These are phyloP conservation scores for Promerops cafer DNA, from an alignment of 2,113 vertebrate species.

Conservation along the genomic window DNA sequence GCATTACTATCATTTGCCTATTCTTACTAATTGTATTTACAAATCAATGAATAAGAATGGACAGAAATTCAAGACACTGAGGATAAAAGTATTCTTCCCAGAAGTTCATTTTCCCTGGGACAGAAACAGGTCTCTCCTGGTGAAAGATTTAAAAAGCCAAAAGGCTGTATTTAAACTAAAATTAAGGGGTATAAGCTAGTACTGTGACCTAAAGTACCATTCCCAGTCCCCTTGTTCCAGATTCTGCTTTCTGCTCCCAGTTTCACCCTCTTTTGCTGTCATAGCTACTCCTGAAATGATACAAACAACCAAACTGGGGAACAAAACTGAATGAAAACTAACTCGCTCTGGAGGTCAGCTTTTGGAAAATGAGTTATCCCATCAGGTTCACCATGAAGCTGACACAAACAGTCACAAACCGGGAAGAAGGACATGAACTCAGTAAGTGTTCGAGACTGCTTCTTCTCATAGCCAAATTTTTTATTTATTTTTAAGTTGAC, in stretches of 20 bases:
- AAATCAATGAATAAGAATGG: background rate
- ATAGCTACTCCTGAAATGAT: fast-evolving
- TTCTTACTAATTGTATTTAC: background rate
- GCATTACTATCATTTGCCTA: background rate
- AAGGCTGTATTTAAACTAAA: background rate
- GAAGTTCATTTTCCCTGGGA: background rate
- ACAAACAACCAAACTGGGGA: background rate
- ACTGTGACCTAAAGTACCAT: background rate
- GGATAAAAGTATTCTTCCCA: background rate
- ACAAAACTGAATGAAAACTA: background rate
- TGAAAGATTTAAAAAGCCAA: background rate
- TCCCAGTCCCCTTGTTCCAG: background rate
- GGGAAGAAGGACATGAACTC: background rate
- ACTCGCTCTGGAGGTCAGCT: background rate
- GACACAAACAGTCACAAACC: background rate
- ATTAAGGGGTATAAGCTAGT: background rate
- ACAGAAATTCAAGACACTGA: background rate
- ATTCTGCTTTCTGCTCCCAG: background rate
- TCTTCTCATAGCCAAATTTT: background rate
- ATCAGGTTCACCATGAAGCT: background rate
- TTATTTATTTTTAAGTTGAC: background rate
- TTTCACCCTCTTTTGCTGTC: background rate
- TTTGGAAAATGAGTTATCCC: background rate
- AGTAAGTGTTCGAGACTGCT: background rate
- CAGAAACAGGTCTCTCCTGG: background rate